A percentile compares a stretch with the other conserved stretches of the same genome.
These are phyloP conservation scores for Chascanopsetta lugubris DNA, from an alignment of 2,113 vertebrate genomes.

Conservation along the genomic window DNA sequence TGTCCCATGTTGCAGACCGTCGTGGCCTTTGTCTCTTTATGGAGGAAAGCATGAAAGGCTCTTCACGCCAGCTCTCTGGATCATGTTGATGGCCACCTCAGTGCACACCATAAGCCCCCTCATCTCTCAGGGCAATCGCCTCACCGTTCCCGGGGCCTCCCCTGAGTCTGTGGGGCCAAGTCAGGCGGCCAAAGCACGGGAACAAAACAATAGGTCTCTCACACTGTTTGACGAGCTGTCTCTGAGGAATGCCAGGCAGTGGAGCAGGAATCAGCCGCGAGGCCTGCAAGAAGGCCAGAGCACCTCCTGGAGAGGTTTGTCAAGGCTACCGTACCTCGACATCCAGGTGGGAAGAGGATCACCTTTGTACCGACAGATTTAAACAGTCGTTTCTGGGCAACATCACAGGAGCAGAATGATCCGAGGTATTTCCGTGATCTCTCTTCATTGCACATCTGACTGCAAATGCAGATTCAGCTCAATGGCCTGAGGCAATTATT, in stretches of 20 bases:
- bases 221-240: slow-evolving; percentile 42
- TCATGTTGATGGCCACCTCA: slow-evolving; percentile 21
- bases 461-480: slow-evolving; percentile 30
- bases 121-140: slow-evolving; percentile 31
- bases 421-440: slow-evolving; percentile 34
- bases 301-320: slow-evolving; percentile 17
- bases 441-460: slow-evolving; percentile 40
- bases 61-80: slow-evolving; percentile 9
- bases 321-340: slow-evolving; percentile 10
- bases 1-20: not conserved
- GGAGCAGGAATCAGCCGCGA: slow-evolving; percentile 19
- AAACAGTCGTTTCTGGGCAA: slow-evolving; percentile 43
- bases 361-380: slow-evolving; percentile 15
- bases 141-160: slow-evolving; percentile 4
- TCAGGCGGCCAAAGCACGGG: slow-evolving; percentile 20
- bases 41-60: slow-evolving; percentile 22
- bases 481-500: slow-evolving; percentile 42
- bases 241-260: slow-evolving; percentile 33
- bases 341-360: slow-evolving; percentile 2
- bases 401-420: slow-evolving; percentile 23
- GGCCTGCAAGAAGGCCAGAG: slow-evolving; percentile 6
- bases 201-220: slow-evolving; percentile 52
- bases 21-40: not conserved
- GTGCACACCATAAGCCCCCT: slow-evolving; percentile 11
- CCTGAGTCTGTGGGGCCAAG: slow-evolving; percentile 1